phyloP scores from a whole-genome alignment of 2,113 vertebrate species.

The Zosterops lateralis region DNA sequence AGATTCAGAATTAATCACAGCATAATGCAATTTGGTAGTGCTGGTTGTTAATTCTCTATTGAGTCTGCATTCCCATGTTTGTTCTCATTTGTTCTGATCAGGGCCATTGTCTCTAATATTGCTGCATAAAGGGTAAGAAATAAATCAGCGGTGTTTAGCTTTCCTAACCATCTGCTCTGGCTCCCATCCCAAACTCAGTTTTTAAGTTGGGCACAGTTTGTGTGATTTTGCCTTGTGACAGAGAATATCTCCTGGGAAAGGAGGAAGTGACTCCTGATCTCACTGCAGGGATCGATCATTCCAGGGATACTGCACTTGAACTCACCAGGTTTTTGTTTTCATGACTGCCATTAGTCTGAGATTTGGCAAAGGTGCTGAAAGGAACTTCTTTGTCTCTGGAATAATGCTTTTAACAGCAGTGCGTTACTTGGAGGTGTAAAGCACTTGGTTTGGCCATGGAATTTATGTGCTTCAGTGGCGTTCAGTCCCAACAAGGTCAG shows the following conservation, averaged over 20 bases:
- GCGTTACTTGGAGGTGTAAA: neutral
- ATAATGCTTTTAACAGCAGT: neutral
- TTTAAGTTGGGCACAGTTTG: constrained; percentile 74
- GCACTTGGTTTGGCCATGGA: neutral
- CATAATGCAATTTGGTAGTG: constrained; percentile 70
- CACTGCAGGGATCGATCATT: constrained; percentile 6
- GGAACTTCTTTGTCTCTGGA: neutral
- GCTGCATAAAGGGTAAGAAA: constrained; percentile 77
- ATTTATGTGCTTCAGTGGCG: neutral
- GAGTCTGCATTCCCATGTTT: constrained; percentile 73
- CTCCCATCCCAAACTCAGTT: constrained; percentile 73
- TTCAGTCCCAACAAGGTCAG: neutral
- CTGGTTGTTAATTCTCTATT: constrained; percentile 75
- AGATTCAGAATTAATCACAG: constrained; percentile 72
- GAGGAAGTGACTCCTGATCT: neutral
- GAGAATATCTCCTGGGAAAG: constrained; percentile 35
- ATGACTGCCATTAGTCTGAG: neutral
- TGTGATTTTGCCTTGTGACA: constrained; percentile 65
- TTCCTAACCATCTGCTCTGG: constrained; percentile 80
- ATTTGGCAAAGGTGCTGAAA: neutral
- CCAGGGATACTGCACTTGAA: neutral
- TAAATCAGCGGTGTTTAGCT: constrained; percentile 82
- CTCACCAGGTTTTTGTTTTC: neutral
- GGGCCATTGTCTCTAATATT: constrained; percentile 79
- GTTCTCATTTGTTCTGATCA: constrained; percentile 80